These are phyloP conservation scores for Pocillopora meandrina DNA, from an alignment of 92 coral and sea anemone genomes.

Conservation along the genomic window DNA sequence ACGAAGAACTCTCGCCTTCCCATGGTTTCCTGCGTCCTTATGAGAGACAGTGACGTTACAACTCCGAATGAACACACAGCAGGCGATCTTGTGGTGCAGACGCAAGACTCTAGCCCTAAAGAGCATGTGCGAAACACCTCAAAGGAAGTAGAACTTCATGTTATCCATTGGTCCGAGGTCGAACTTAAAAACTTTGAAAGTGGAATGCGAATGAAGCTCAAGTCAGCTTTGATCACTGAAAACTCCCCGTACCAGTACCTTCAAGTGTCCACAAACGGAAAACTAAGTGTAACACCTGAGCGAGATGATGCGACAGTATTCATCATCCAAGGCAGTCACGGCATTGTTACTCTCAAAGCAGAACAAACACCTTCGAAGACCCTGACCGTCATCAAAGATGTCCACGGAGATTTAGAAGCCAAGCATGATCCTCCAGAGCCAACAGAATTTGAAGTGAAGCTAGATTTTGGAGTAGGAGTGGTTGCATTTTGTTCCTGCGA, in stretches of 20 bases:
- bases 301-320: conserved; percentile 19
- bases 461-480: conserved; percentile 54
- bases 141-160: conserved; percentile 42
- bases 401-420: neutral
- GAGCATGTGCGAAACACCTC: conserved; percentile 1
- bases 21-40: conserved; percentile 7
- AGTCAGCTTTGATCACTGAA: neutral
- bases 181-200: conserved; percentile 50
- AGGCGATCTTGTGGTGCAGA: conserved; percentile 16
- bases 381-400: neutral
- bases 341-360: conserved; percentile 34
- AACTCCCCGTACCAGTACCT: conserved; percentile 10
- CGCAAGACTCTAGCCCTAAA: neutral
- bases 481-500: conserved; percentile 28
- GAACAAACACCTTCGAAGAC: neutral
- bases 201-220: conserved; percentile 53
- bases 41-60: neutral
- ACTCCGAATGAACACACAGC: neutral
- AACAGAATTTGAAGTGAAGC: conserved; percentile 32
- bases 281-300: conserved; percentile 3
- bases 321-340: conserved; percentile 40
- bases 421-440: conserved; percentile 10
- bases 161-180: conserved; percentile 58
- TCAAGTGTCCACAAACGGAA: neutral
- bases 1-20: conserved; percentile 56